phyloP scores from a whole-genome alignment of 2,113 vertebrate species.

The Caracal caracal region DNA sequence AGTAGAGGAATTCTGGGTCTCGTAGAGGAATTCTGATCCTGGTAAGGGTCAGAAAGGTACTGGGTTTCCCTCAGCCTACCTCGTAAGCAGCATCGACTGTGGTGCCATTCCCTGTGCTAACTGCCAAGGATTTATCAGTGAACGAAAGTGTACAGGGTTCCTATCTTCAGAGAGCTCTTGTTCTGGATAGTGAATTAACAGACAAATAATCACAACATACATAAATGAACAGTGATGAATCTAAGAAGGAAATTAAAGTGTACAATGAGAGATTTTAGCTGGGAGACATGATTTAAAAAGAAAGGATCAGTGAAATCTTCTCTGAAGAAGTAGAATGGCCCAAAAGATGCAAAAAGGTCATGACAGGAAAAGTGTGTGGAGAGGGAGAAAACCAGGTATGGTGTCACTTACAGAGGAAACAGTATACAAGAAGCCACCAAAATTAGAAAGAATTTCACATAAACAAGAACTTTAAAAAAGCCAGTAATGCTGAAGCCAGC shows the following conservation, averaged over 20 bases:
- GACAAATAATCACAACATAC: slow-evolving; percentile 7
- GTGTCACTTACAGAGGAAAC: neutral
- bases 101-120: neutral
- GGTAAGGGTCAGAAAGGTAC: neutral
- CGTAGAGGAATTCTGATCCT: neutral
- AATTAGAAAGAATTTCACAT: neutral
- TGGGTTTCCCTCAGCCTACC: neutral
- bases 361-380: neutral
- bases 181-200: neutral
- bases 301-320: neutral
- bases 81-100: neutral
- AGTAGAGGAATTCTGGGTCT: neutral
- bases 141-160: neutral
- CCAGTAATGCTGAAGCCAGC: neutral
- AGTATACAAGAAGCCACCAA: neutral
- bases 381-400: neutral
- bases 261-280: neutral
- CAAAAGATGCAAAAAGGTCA: neutral
- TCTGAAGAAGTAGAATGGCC: neutral
- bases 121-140: neutral
- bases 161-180: slow-evolving; percentile 16
- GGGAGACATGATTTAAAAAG: neutral
- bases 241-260: slow-evolving; percentile 4
- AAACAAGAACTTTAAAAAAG: neutral
- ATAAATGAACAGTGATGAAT: neutral